Evolutionary conservation across 2,888 invertebrate genomes (phyloP).

Genomic region (Drosophila ezoana): DNA sequence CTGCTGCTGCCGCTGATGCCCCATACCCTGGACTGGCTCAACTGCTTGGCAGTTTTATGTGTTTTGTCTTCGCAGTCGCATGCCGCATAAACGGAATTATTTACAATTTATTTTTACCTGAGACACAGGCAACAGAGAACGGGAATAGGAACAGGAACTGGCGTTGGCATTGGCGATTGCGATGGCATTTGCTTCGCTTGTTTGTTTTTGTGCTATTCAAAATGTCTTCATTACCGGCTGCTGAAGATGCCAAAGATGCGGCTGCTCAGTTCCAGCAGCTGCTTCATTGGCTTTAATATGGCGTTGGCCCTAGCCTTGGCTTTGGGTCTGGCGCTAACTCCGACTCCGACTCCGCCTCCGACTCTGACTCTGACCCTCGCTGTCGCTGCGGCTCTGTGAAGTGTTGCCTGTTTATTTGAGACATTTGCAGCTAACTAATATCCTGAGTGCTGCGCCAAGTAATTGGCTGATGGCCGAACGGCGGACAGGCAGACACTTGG

Average conservation of each 20-base stretch:
- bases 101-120: conserved; percentile 80
- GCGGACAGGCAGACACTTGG: conserved; percentile 6
- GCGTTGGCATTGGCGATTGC: conserved; percentile 22
- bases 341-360: background rate
- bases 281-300: conserved; percentile 69
- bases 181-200: conserved; percentile 61
- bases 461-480: conserved; percentile 45
- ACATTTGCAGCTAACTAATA: conserved; percentile 61
- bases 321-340: background rate
- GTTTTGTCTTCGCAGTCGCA: conserved; percentile 75
- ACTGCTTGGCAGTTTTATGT: conserved; percentile 76
- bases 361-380: conserved; percentile 4
- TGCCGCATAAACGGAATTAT: conserved; percentile 80
- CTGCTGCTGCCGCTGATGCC: too few relatives aligned
- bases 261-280: conserved; percentile 24
- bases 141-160: conserved; percentile 16
- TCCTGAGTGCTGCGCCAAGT: conserved; percentile 61
- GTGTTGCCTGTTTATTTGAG: conserved; percentile 61
- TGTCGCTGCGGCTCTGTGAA: conserved; percentile 23
- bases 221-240: conserved; percentile 75
- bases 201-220: conserved; percentile 72
- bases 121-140: conserved; percentile 32
- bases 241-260: conserved; percentile 41
- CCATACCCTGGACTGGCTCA: conserved; percentile 15
- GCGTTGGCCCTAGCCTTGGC: conserved; percentile 24